Conservation (phyloP, 2,113 vertebrate species). For the Mesembrinibis cayennensis region DNA sequence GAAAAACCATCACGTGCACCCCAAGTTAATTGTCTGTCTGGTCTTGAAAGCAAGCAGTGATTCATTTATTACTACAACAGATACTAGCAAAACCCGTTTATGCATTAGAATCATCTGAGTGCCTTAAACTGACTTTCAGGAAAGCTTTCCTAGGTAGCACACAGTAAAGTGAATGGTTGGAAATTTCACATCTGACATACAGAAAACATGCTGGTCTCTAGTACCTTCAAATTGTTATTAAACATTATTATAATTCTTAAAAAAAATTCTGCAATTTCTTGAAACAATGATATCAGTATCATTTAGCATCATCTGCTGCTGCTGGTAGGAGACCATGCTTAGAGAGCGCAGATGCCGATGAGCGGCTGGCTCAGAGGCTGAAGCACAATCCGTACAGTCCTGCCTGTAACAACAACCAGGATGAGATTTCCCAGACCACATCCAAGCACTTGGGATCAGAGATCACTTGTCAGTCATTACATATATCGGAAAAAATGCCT, state of each 20-base stretch:
- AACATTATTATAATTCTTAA: not conserved
- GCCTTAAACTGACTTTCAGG: not conserved
- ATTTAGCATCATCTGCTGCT: not conserved
- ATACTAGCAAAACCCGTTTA: not conserved
- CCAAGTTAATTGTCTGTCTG: not conserved
- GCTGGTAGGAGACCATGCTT: not conserved
- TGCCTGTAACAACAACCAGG: not conserved
- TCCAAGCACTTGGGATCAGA: not conserved
- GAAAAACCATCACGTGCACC: not conserved
- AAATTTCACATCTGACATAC: not conserved
- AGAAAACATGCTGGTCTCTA: not conserved
- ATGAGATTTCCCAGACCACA: not conserved
- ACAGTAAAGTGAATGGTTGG: not conserved
- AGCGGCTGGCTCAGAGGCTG: not conserved
- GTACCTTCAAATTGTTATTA: not conserved
- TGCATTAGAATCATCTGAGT: not conserved
- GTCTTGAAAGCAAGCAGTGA: not conserved
- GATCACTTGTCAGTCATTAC: not conserved
- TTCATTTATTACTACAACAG: not conserved
- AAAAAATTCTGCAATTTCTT: not conserved
- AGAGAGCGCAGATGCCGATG: not conserved
- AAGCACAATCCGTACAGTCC: not conserved
- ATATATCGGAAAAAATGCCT: fast-evolving
- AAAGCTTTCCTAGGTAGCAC: not conserved
- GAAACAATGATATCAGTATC: not conserved